Percentiles rank a stretch among this genome's conserved stretches.
phyloP scores from a whole-genome alignment of 2,113 vertebrate genomes.

The Petrocephalus zakoni region DNA sequence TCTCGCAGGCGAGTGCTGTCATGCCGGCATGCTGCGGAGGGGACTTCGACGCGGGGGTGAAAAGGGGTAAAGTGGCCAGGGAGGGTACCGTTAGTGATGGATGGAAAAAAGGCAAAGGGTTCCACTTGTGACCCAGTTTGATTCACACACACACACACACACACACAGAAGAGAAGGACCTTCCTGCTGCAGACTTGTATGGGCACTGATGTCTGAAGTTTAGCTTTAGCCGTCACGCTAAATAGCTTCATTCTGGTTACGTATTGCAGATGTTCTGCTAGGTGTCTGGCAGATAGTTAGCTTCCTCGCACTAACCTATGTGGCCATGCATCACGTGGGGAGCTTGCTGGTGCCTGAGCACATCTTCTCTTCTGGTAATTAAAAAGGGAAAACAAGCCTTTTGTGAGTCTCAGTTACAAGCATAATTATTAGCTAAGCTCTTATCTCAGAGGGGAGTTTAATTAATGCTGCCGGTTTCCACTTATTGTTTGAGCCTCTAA shows the following conservation, averaged over 20 bases:
- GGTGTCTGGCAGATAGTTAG: neutral
- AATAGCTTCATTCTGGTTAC: neutral
- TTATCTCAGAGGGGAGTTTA: neutral
- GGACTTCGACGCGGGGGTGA: neutral
- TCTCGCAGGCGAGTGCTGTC: neutral
- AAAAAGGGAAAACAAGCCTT: neutral
- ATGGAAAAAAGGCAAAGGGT: neutral
- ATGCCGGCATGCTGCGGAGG: neutral
- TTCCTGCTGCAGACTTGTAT: neutral
- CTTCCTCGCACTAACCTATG: too few species aligned
- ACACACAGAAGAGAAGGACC: neutral
- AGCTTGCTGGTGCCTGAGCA: neutral
- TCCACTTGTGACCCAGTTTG: neutral
- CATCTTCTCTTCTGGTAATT: neutral
- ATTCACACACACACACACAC: too few species aligned
- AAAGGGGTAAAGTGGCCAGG: neutral
- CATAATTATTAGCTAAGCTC: neutral
- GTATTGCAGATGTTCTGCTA: neutral
- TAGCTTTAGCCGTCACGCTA: neutral
- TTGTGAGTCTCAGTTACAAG: constrained; percentile 15
- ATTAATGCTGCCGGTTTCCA: constrained; percentile 17
- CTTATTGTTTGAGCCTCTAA: neutral
- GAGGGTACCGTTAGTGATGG: neutral
- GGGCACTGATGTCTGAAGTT: neutral
- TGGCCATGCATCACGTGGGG: too few species aligned